Evolutionary conservation across 2,797 vertebrate genomes (phyloP), one percentile per base, ranked within the genome.

Genomic region (Sternotherus odoratus): DNA sequence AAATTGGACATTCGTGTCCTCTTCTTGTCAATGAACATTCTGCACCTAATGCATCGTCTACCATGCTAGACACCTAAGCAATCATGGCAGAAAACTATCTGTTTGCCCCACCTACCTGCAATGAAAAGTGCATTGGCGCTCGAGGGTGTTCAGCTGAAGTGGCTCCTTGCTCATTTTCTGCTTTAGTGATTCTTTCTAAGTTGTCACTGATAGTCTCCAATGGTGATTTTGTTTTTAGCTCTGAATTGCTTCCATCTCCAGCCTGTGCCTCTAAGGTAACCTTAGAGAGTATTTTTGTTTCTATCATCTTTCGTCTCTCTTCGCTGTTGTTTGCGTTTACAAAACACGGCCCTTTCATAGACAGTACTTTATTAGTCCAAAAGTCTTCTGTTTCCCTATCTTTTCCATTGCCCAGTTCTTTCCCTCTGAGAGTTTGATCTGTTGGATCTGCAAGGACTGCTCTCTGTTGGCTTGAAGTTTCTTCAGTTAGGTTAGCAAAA

Each of bases 231-330:
- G 50, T 21, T 54, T 74, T 54, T 26, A 90, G 56, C 39, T 90
- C 72, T 75, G 81, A 1, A n/a, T 49, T 23, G 50, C 24, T 43
- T 77, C 53, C 9, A 33, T 49, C 43, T 79, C 48, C 36, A 36
- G 82, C 66, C 50, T 75, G 79, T 4, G 75, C 28, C 26, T 83
- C 19, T 93, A 96, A 46, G 39, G 79, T 53, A 39, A 93, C 36
- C 94, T 97, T 98, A 50, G 91, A 95, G 54, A 98, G 96, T 28
- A 98, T 95, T 74, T 97, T 95, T 66, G 94, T 97, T 90, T 98
- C 88, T 28, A 98, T 97, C 85, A 97, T 90, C 49, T 89, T 96
- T 57, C 77, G 97, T 48, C 97, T 96, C 80, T 98, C 97, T 74
- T 87, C 72, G 60, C 83, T 95, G 85, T 5, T 74, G 75, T 75